A percentile compares a stretch with the other conserved stretches of the same genome.
phyloP scores from a whole-genome alignment of 1,140 invertebrate species.

The Monochamus saltuarius region DNA sequence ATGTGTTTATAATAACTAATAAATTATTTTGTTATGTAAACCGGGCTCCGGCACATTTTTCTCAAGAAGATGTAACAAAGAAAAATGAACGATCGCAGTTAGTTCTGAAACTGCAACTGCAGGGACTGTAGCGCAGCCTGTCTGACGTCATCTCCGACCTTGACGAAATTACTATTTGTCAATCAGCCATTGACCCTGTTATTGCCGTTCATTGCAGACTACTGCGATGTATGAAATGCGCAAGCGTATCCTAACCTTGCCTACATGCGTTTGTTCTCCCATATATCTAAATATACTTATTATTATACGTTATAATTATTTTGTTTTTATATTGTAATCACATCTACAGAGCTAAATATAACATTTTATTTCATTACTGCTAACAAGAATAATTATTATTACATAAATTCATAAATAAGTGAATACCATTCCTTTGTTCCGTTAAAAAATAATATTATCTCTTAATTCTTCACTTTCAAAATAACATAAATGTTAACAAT shows the following conservation, averaged over 20 bases:
- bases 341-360: neutral
- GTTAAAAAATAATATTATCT: no score
- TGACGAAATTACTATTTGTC: constrained; percentile 44
- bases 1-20: no score
- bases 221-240: constrained; percentile 18
- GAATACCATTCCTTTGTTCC: no score
- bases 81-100: no score
- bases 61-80: no score
- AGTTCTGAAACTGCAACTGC: neutral
- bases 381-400: no score
- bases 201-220: constrained; percentile 30
- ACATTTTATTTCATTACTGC: neutral
- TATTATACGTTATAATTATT: neutral
- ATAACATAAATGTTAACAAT: no score
- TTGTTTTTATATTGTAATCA: constrained; percentile 8
- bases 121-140: constrained; percentile 16
- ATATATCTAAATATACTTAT: constrained; percentile 27
- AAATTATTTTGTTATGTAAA: no score
- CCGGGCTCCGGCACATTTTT: no score
- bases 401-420: no score
- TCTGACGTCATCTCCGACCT: constrained; percentile 40
- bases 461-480: no score
- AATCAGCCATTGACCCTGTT: constrained; percentile 44
- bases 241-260: constrained; percentile 26
- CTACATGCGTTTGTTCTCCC: constrained; percentile 28